Evolutionary conservation across 2,888 invertebrate species (phyloP).

Genomic region (Noctua janthe): DNA sequence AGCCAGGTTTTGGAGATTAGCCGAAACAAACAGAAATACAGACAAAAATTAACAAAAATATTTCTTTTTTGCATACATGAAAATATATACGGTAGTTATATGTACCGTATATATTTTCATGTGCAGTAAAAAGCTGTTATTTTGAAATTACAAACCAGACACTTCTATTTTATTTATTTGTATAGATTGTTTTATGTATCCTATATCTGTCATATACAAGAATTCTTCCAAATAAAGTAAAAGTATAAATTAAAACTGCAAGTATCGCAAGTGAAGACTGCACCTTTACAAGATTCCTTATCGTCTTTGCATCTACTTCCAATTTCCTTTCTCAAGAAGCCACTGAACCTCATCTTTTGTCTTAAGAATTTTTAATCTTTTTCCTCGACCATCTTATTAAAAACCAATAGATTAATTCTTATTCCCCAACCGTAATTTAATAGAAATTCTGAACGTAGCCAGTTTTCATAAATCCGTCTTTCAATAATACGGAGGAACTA

Average conservation of each 20-base stretch:
- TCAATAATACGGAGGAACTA: conserved; percentile 73
- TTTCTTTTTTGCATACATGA: no score
- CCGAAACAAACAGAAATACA: no score
- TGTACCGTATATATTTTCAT: no score
- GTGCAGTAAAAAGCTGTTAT: no score
- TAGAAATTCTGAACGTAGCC: conserved; percentile 51
- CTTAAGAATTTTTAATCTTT: neutral
- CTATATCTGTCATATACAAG: no score
- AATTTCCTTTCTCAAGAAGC: neutral
- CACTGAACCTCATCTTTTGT: neutral
- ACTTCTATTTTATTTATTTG: no score
- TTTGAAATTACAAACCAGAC: no score
- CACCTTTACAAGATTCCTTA: neutral
- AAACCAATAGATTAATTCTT: conserved; percentile 36
- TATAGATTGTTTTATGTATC: no score
- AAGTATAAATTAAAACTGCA: neutral
- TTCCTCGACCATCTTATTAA: conserved; percentile 15
- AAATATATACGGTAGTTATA: no score
- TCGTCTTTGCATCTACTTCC: neutral
- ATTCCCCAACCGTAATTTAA: conserved; percentile 41
- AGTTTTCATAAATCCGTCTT: conserved; percentile 69
- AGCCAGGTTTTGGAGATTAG: no score
- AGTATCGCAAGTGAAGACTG: neutral
- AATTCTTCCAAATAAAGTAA: neutral
- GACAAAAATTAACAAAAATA: no score